phyloP scores from a whole-genome alignment of 2,113 vertebrate species.

The Cygnus atratus region DNA sequence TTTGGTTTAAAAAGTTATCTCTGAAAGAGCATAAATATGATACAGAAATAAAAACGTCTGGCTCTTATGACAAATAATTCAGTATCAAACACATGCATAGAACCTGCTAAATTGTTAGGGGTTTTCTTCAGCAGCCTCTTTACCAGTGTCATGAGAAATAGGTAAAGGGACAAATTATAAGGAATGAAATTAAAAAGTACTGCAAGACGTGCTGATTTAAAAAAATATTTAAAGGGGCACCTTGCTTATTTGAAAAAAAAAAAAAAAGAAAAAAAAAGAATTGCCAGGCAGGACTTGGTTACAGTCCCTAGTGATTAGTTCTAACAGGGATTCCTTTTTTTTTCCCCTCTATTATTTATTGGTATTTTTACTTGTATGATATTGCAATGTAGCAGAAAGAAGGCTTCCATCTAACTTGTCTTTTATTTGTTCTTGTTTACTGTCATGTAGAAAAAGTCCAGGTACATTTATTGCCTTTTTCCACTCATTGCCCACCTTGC shows the following conservation, averaged over 20 bases:
- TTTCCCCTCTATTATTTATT: neutral
- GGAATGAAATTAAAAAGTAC: neutral
- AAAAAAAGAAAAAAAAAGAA: neutral
- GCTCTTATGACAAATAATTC: neutral
- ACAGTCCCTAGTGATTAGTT: neutral
- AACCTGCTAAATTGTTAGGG: neutral
- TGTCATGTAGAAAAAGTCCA: neutral
- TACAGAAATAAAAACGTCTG: neutral
- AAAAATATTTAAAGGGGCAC: neutral
- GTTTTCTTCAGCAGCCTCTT: neutral
- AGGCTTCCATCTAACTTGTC: neutral
- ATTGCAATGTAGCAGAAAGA: neutral
- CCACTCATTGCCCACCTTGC: neutral
- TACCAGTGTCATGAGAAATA: neutral
- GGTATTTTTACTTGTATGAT: neutral
- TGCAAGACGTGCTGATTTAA: neutral
- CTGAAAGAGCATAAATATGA: neutral
- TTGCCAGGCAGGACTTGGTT: neutral
- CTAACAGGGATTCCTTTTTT: neutral
- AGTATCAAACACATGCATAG: neutral
- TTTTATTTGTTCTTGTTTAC: neutral
- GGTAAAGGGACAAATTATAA: neutral
- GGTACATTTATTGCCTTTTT: neutral
- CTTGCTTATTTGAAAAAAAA: neutral
- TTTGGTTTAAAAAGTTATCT: neutral